Conservation (phyloP, 2,888 invertebrate genomes). For the Phymatocera aterrima region DNA sequence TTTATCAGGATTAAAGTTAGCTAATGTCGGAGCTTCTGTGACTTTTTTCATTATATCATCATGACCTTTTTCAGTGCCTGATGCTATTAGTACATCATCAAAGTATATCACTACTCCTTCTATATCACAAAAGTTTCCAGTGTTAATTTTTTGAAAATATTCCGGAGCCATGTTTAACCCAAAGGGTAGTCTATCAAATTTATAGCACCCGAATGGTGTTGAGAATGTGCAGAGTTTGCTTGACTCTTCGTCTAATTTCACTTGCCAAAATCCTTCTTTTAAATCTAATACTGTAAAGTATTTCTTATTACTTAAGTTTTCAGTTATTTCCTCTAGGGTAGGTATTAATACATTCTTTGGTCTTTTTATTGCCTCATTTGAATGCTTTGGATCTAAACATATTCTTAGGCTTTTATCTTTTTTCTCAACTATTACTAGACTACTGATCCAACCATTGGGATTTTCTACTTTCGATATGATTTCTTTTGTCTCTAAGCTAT, state of each 20-base stretch:
- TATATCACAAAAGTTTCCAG: no score
- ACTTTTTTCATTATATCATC: constrained; percentile 50
- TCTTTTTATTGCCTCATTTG: constrained; percentile 59
- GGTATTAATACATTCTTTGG: constrained; percentile 57
- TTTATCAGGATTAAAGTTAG: constrained; percentile 47
- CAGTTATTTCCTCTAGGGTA: constrained; percentile 59
- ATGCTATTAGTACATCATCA: constrained; percentile 41
- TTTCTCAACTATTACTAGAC: constrained; percentile 46
- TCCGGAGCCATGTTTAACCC: no score
- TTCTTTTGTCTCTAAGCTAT: constrained; percentile 48
- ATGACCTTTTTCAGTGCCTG: constrained; percentile 26
- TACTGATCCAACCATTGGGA: constrained; percentile 49
- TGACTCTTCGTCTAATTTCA: constrained; percentile 54
- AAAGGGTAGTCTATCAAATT: no score
- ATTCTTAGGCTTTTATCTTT: constrained; percentile 51
- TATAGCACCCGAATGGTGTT: no score
- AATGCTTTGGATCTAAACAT: constrained; percentile 61
- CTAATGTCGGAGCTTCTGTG: constrained; percentile 46
- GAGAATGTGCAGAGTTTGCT: no score
- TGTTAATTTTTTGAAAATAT: no score
- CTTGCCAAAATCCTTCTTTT: constrained; percentile 58
- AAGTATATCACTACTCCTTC: constrained; percentile 38
- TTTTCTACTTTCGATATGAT: constrained; percentile 25
- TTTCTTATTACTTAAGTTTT: constrained; percentile 56
- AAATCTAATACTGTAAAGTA: constrained; percentile 60